phyloP scores from a whole-genome alignment of 2,888 invertebrate genomes.

The Eupithecia dodoneata region DNA sequence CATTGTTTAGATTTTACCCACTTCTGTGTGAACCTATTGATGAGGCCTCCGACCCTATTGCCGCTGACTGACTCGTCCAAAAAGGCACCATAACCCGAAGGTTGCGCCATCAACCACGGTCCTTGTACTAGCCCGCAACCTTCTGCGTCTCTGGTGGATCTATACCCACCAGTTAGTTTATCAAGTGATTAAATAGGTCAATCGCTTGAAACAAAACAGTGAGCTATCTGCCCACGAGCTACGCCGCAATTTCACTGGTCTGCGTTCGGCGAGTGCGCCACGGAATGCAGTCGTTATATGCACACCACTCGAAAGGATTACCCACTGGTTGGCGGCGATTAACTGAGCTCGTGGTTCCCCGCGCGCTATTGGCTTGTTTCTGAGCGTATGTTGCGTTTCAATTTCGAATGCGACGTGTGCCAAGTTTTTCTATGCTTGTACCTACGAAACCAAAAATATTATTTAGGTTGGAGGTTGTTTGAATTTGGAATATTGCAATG shows the following conservation, averaged over 20 bases:
- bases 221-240: slow-evolving; percentile 29
- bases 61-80: too few relatives aligned
- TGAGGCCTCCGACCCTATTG: not conserved
- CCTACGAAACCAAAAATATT: not conserved
- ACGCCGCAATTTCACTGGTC: slow-evolving; percentile 67
- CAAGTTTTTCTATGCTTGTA: not conserved
- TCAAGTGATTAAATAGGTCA: not conserved
- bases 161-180: not conserved
- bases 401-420: slow-evolving; percentile 53
- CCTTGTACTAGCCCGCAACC: not conserved
- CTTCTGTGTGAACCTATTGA: not conserved
- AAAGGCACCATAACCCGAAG: not conserved
- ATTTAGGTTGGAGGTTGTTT: not conserved
- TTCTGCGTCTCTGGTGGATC: not conserved
- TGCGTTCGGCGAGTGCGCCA: slow-evolving; percentile 56
- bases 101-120: not conserved
- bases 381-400: slow-evolving; percentile 63
- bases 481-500: slow-evolving; percentile 60
- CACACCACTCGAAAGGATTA: slow-evolving; percentile 80
- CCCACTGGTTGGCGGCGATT: slow-evolving; percentile 78
- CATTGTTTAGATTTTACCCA: not conserved
- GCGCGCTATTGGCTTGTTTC: slow-evolving; percentile 68
- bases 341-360: slow-evolving; percentile 73
- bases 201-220: slow-evolving; percentile 1
- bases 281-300: slow-evolving; percentile 76